Evolutionary conservation across 2,113 vertebrate genomes (phyloP), one percentile per base, ranked within the genome.

Genomic region (Cricetomys ansorgei): DNA sequence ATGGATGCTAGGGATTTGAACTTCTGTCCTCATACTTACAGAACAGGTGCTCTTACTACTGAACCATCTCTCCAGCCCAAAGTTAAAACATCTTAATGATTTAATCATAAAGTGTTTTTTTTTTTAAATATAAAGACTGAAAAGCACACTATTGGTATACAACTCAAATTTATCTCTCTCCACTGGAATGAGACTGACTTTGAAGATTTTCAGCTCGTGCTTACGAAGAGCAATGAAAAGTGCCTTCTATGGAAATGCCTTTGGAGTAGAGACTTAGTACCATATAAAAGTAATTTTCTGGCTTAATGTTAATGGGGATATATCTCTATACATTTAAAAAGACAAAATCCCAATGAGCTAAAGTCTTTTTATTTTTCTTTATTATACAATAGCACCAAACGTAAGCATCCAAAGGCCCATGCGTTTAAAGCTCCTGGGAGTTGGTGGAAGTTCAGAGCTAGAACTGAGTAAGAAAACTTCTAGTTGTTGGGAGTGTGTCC

Each of bases 311-410:
- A 75, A 72, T 25, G 48, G 25, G 11, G 23, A 76, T 55, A 67
- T 57, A 92, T 50, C 23, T n/a, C 31, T 89, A n/a, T 64, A 73
- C 29, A 87, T 89, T 77, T 93, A 92, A 93, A 95, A 89, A 53
- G 48, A 53, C 53, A 72, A 62, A 76, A 86, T 19, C 65, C 50
- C 4, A 83, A 73, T 93, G 31, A 79, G 27, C 85, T 89, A 87
- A 93, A 27, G 4, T 27, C 80, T 75, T n/a, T 70, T 62, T 4
- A 15, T 83, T 65, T 23, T 43, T 40, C 1, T 89, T 89, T 83
- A 87, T 43, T 89, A 89, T 65, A 84, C 81, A 96, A 79, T 73
- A 92, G 73, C 21, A 23, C 29, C n/a, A 45, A 8, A 19, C 48
- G 27, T 69, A 55, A 50, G 34, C 12, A 37, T 40, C 12, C 48